Evolutionary conservation across 1,140 invertebrate genomes (phyloP), one percentile per base, ranked within the genome.

Genomic region (Drosophila melanogaster): DNA sequence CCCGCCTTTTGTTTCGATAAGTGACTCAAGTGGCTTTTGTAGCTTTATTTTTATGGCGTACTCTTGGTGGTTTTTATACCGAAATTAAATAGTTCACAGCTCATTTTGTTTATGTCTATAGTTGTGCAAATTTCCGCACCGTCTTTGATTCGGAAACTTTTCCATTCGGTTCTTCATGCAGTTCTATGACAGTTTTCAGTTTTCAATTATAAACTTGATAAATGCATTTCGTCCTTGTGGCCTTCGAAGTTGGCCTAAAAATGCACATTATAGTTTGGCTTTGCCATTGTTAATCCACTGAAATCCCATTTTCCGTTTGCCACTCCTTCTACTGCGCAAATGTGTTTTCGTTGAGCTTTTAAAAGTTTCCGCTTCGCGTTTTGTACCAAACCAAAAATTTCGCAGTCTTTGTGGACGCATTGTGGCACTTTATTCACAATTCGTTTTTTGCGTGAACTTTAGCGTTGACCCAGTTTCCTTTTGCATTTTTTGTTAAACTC

Each of bases 201-300:
- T 86, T 58, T 65, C 40, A 77, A 71, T 81, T 80, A 84, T 60
- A 78, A 85, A 85, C 58, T 85, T 85, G 57, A 38, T 60, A 70
- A 77, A 77, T 70, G 66, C 70, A 58, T 81, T 81, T 37, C 61
- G 61, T 66, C 61, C 74, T 66, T 70, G 77, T 70, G 59, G 62
- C 53, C 33, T 4, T 35, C 57, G 56, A 51, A 65, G 66, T 59
- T 67, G 49, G 40, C 26, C 44, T 55, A 53, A 76, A 76, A 81
- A 78, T 77, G 24, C 67, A 54, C 69, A 79, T 75, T 79, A 66
- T 62, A 30, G 40, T 56, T 40, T 11, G 40, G 26, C 47, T 51
- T 55, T 73, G 38, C 37, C 53, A 38, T 70, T 80, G 60, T 67
- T 77, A 85, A 85, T 76, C 61, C 78, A 17, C 47, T 2, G 24